A percentile compares a stretch with the other conserved stretches of the same genome.
Conservation (phyloP, 2,797 vertebrate species). For the Pipistrellus pipistrellus region DNA sequence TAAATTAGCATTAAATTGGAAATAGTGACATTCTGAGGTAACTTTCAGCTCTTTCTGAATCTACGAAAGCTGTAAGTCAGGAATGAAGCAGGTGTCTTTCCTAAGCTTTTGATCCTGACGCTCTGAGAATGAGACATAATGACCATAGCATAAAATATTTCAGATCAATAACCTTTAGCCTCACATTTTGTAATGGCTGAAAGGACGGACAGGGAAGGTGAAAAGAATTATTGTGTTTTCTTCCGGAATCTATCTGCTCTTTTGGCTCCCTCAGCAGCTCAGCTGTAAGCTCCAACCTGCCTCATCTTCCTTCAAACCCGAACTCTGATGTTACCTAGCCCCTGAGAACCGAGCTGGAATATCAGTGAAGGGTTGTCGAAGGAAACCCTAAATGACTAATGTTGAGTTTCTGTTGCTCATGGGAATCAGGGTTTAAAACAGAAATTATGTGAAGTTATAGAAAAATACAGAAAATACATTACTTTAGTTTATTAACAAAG, state of each 20-base stretch:
- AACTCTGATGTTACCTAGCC: background rate
- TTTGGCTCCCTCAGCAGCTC: background rate
- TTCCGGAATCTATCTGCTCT: background rate
- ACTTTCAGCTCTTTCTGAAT: slow-evolving; percentile 37
- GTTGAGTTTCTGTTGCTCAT: slow-evolving; percentile 3
- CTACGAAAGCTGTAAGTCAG: slow-evolving; percentile 1
- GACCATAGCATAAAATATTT: slow-evolving; percentile 52
- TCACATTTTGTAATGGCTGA: background rate
- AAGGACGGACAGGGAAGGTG: background rate
- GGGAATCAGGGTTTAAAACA: slow-evolving; percentile 17
- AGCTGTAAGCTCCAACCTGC: background rate
- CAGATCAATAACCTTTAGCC: slow-evolving; percentile 43
- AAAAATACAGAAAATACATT: background rate
- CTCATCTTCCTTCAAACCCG: background rate
- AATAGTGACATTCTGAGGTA: slow-evolving; percentile 48
- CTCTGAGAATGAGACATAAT: slow-evolving; percentile 69
- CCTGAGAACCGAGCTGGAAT: background rate
- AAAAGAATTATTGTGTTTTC: slow-evolving; percentile 10
- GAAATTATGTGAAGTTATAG: background rate
- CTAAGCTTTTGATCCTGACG: slow-evolving; percentile 72
- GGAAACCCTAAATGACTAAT: background rate
- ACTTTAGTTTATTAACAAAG: background rate
- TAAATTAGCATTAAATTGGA: slow-evolving; percentile 61
- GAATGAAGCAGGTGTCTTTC: slow-evolving; percentile 47
- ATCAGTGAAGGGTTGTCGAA: background rate